Conservation (phyloP, 2,797 vertebrate genomes). For the Spizella passerina region DNA sequence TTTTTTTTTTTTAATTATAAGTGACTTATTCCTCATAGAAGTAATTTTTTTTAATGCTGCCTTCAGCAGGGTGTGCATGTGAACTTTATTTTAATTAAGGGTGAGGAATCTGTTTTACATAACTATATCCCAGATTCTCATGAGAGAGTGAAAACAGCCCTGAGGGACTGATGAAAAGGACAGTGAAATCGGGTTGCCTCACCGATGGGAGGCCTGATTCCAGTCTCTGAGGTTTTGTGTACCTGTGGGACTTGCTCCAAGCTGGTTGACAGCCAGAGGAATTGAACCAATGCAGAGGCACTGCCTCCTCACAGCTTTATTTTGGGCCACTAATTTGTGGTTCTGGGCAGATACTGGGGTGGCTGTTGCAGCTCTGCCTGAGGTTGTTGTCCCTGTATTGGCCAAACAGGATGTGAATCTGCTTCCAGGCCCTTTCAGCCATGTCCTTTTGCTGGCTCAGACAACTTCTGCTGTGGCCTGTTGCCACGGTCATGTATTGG, state of each 20-base stretch:
- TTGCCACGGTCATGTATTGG: neutral
- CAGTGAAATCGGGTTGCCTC: neutral
- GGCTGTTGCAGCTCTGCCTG: neutral
- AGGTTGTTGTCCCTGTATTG: neutral
- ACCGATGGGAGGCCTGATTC: neutral
- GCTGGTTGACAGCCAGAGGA: neutral
- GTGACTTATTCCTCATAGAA: neutral
- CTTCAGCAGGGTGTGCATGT: conserved; percentile 50
- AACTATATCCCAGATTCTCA: conserved; percentile 25
- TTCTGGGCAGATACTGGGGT: neutral
- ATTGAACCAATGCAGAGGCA: neutral
- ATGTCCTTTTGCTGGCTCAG: neutral
- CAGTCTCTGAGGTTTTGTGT: neutral
- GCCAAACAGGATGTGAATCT: neutral
- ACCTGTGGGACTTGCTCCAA: neutral
- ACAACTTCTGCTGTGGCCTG: fast-evolving
- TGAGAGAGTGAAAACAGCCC: conserved; percentile 44
- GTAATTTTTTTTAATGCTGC: neutral
- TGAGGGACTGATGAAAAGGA: neutral
- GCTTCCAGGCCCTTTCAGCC: neutral
- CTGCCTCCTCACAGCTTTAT: neutral
- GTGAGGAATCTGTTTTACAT: conserved; percentile 50
- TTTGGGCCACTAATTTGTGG: neutral
- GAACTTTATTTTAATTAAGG: conserved; percentile 63
- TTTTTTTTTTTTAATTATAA: conserved; percentile 9